Evolutionary conservation across 2,797 vertebrate genomes (phyloP), one percentile per base, ranked within the genome.

Genomic region (Lates japonicus): DNA sequence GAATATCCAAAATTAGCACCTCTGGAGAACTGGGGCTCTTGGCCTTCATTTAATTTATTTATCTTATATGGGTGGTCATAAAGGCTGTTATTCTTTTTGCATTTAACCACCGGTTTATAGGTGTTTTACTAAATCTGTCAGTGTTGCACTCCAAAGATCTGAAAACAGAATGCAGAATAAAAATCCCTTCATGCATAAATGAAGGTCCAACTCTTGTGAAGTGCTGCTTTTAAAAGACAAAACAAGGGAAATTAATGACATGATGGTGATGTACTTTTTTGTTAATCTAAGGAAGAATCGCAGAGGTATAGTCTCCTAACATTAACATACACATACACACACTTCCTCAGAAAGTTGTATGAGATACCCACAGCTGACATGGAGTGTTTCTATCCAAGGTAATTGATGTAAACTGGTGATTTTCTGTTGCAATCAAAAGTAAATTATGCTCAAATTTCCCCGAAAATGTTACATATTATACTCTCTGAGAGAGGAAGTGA

Each of bases 31-130:
- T 33, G 31, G 42, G 48, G 65, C 61, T 54, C 2, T 64, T 39
- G 70, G 25, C 54, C 76, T 81, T 81, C 22, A 51, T 22, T 62
- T 49, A 44, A 83, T 59, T 57, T 72, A 60, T 66, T 77, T 83
- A 65, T 74, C 2, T 74, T 51, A 29, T 60, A 73, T 46, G 55
- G 33, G 37, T 5, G 0, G 0, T 64, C 41, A 57, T 39, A 29
- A 48, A 58, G n/a, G 51, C 61, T 68, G 39, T 12, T 62, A 4
- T 66, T 82, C 14, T 29, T 74, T 35, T 52, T 25, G 51, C n/a
- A 19, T 64, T 64, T 46, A 67, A 66, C 46, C 64, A 59, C 57
- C 25, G 37, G 42, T 72, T 70, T 71, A 46, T 46, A 22, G 46
- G 10, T 16, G 25, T 71, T 75, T 74, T 58, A 58, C n/a, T 51